Percentiles rank a stretch among this genome's conserved stretches.
phyloP scores from a whole-genome alignment of 1,140 invertebrate species.

The Drosophila burlai region DNA sequence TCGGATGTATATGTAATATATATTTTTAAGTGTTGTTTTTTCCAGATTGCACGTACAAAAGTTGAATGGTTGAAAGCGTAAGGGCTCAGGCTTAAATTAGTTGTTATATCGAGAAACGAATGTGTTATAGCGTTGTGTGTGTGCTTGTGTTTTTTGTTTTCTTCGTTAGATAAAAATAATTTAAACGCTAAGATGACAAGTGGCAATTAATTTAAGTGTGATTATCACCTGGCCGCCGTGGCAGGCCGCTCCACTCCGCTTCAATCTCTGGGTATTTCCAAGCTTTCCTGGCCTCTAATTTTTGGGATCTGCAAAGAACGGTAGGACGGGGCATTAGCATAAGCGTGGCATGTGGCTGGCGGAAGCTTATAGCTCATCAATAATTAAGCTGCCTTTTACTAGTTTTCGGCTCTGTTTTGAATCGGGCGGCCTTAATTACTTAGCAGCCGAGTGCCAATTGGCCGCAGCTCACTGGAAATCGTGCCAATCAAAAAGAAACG shows the following conservation, averaged over 20 bases:
- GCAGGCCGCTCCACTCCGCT: conserved; percentile 43
- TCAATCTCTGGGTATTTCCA: conserved; percentile 65
- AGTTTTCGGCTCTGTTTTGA: conserved; percentile 27
- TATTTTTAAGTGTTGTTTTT: conserved; percentile 41
- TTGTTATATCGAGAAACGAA: conserved; percentile 37
- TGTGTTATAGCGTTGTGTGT: conserved; percentile 33
- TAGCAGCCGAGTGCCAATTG: conserved; percentile 36
- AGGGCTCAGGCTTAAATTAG: conserved; percentile 46
- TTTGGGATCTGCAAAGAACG: conserved; percentile 71
- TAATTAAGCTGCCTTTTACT: conserved; percentile 32
- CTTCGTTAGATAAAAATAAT: conserved; percentile 79
- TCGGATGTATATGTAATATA: not conserved
- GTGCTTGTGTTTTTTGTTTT: conserved; percentile 22
- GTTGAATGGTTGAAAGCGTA: conserved; percentile 31
- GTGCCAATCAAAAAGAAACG: conserved; percentile 61
- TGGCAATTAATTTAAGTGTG: conserved; percentile 84
- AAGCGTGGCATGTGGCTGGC: conserved; percentile 59
- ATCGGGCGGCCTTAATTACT: conserved; percentile 46
- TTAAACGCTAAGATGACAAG: conserved; percentile 83
- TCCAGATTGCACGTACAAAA: conserved; percentile 65
- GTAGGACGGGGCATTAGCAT: conserved; percentile 38
- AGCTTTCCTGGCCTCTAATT: conserved; percentile 72
- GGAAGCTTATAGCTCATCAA: conserved; percentile 37
- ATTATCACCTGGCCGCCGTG: conserved; percentile 77
- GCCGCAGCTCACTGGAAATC: conserved; percentile 57